These are phyloP conservation scores for Sepioteuthis lessoniana DNA, from an alignment of 2,888 invertebrate genomes.

Conservation along the genomic window DNA sequence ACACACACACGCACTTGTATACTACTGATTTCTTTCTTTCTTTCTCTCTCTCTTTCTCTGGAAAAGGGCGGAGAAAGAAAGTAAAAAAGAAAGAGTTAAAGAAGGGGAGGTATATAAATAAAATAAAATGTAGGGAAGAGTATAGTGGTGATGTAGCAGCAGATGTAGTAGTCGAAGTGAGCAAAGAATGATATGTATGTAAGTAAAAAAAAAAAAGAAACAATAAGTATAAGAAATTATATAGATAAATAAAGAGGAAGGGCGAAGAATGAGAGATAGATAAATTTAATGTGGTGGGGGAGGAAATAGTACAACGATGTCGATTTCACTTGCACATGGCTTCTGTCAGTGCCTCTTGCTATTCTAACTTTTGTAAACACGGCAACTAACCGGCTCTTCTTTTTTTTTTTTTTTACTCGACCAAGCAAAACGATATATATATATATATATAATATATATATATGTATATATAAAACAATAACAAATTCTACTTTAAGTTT, in stretches of 20 bases:
- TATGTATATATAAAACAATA: not conserved
- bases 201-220: not conserved
- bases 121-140: not conserved
- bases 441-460: not conserved
- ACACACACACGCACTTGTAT: not conserved
- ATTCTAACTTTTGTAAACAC: not conserved
- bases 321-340: constrained; percentile 21
- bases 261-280: constrained; percentile 18
- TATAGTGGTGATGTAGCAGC: not conserved
- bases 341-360: not conserved
- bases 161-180: not conserved
- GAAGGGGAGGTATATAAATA: not conserved
- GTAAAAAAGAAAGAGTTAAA: not conserved
- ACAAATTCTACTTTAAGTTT: not conserved
- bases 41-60: not conserved
- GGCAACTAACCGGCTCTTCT: not conserved
- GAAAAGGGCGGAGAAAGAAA: constrained; percentile 4
- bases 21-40: not conserved
- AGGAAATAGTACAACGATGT: not conserved
- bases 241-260: not conserved
- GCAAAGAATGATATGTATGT: constrained; percentile 33
- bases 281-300: not conserved
- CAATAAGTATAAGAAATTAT: not conserved
- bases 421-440: not conserved
- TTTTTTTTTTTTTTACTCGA: not conserved